Evolutionary conservation across 2,113 vertebrate genomes (phyloP).

Genomic region (Elephas maximus): DNA sequence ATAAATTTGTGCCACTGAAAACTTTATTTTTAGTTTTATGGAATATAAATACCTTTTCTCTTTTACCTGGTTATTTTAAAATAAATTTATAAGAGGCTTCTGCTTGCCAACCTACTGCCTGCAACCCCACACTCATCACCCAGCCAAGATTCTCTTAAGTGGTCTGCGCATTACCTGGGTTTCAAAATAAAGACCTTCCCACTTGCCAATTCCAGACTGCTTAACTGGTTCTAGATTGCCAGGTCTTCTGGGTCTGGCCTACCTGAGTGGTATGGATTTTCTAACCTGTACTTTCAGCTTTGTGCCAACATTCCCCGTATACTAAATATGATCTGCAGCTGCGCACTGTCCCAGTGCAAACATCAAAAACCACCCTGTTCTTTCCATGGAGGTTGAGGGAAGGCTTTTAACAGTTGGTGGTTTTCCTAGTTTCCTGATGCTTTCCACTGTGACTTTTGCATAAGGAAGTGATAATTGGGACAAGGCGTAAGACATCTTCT

Average conservation of each 20-base stretch:
- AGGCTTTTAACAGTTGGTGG: background rate
- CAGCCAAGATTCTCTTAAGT: background rate
- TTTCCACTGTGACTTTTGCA: background rate
- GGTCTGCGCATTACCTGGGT: background rate
- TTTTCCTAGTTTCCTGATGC: background rate
- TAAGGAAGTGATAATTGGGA: background rate
- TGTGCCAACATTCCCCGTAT: background rate
- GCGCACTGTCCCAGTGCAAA: background rate
- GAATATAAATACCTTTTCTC: background rate
- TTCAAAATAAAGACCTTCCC: background rate
- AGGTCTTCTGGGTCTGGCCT: background rate
- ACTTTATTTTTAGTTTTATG: background rate
- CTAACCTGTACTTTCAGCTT: background rate
- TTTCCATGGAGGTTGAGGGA: background rate
- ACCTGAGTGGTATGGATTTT: background rate
- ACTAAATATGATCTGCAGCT: background rate
- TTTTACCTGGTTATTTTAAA: constrained; percentile 29
- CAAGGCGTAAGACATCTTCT: constrained; percentile 26
- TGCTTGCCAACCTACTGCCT: background rate
- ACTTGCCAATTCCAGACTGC: background rate
- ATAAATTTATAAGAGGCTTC: background rate
- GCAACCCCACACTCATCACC: background rate
- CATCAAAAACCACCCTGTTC: background rate
- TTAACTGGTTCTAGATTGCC: background rate
- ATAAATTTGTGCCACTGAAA: background rate